Evolutionary conservation across 2,797 vertebrate species (phyloP), one percentile per base, ranked within the genome.

Genomic region (Tangara arthus): DNA sequence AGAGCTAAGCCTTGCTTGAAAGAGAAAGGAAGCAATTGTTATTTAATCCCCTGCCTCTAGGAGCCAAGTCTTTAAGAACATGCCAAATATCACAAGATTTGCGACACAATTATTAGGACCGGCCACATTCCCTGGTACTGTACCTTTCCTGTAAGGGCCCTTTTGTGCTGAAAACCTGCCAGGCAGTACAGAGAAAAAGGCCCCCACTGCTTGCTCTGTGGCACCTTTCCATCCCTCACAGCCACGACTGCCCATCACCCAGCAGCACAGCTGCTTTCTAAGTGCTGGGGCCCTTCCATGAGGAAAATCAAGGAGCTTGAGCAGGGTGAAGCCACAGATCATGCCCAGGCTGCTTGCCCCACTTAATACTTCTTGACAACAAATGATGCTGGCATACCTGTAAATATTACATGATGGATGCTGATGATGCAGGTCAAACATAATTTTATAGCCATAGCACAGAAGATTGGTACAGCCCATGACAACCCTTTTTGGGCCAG

Each of bases 1-100:
- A 90, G 73, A 86, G 82, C 87, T 91, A 93, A 93, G 85, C 78
- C 71, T 89, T 84, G 56, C 80, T 90, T 96, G 87, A 90, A 92
- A 96, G 87, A 94, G 72, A 93, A 96, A 90, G 85, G 80, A 93
- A 86, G 88, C 77, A 92, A 95, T 82, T 90, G 73, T 91, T 91
- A 72, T 84, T 89, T 90, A 94, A 96, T 90, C 82, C 79, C 44
- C 41, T 11, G 44, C 68, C 66, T 90, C 87, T 49, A 92, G 73
- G 55, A 95, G 80, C 76, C 73, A 81, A 80, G 89, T 79, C 85
- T 96, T 94, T 86, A 94, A 82, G 82, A 88, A 87, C 9, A 6
- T 34, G 93, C 87, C 90, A 94, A 93, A 73, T 84, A 95, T 84
- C 82, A 87, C 82, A 94, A 95, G 89, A 95, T 91, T 88, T 88